Evolutionary conservation across 1,140 invertebrate species (phyloP), one percentile per base, ranked within the genome.

Genomic region (Ceratina australensis): DNA sequence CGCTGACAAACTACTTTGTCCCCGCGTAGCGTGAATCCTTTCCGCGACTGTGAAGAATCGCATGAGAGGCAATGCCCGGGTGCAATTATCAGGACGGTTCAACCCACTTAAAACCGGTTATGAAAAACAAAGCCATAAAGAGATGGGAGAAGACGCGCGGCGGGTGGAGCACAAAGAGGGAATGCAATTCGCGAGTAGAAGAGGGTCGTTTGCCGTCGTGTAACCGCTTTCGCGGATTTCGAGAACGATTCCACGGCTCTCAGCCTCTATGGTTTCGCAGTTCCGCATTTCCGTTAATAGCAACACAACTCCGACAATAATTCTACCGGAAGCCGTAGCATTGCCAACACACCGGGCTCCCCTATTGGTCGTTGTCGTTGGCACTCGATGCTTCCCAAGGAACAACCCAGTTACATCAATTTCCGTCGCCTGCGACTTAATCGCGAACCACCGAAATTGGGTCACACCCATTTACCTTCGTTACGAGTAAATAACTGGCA

Each of bases 181-280:
- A 52, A 42, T 28, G 24, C 16, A 24, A 50, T 61, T 71, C 56
- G 66, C 24, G n/a, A 68, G 72, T 47, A 64, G 73, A 28, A 33
- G 68, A 60, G 64, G 56, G 26, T 76, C 74, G 66, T 76, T 76
- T 52, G 10, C 47, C 66, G 42, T 61, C 56, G 66, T 69, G 66
- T 77, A 77, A 71, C 74, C 74, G 67, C 57, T 77, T 77, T 77
- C 74, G 61, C 67, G 67, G 74, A 63, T 77, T 77, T 77, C 57
- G 67, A 60, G n/a, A 18, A 61, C 67, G 57, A 77, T 77, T 77
- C 67, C 28, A 24, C 66, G 65, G 67, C 42, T 61, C 65, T 59
- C 64, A 16, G 54, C 65, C 56, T 69, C 74, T 77, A 77, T 71
- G 74, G 74, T 77, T 77, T 77, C 74, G 26, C 49, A 71, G 67